These are phyloP conservation scores for Ypsolopha sequella DNA, from an alignment of 2,888 invertebrate species.

Conservation along the genomic window DNA sequence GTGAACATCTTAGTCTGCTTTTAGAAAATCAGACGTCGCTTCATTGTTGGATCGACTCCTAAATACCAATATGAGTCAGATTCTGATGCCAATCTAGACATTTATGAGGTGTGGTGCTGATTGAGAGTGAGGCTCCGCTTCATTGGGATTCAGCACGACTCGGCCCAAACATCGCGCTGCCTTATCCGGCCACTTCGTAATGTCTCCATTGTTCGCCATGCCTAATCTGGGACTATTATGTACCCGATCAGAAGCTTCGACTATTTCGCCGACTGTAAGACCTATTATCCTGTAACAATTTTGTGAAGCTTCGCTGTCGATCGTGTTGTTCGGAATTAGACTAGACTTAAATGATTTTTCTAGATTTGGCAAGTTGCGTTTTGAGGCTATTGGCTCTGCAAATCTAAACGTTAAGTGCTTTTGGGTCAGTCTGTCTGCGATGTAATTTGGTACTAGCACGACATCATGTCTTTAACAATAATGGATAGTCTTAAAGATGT, in stretches of 20 bases:
- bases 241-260: slow-evolving; percentile 5
- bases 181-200: slow-evolving; percentile 56
- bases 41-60: slow-evolving; percentile 19
- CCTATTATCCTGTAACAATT: neutral
- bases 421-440: neutral
- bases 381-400: slow-evolving; percentile 37
- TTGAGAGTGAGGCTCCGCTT: slow-evolving; percentile 21
- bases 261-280: neutral
- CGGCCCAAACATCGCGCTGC: slow-evolving; percentile 46
- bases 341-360: slow-evolving; percentile 13
- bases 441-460: neutral
- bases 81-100: slow-evolving; percentile 25
- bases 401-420: neutral
- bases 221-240: slow-evolving; percentile 36
- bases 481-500: no score
- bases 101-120: slow-evolving; percentile 26
- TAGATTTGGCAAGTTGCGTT: slow-evolving; percentile 28
- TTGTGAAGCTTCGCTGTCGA: neutral
- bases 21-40: neutral
- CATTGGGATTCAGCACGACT: slow-evolving; percentile 50
- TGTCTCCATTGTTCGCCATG: slow-evolving; percentile 60
- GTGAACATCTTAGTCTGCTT: neutral
- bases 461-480: no score
- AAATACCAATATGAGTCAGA: slow-evolving; percentile 33
- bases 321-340: neutral